Evolutionary conservation across 2,113 vertebrate genomes (phyloP), one percentile per base, ranked within the genome.

Genomic region (Ochotona princeps): DNA sequence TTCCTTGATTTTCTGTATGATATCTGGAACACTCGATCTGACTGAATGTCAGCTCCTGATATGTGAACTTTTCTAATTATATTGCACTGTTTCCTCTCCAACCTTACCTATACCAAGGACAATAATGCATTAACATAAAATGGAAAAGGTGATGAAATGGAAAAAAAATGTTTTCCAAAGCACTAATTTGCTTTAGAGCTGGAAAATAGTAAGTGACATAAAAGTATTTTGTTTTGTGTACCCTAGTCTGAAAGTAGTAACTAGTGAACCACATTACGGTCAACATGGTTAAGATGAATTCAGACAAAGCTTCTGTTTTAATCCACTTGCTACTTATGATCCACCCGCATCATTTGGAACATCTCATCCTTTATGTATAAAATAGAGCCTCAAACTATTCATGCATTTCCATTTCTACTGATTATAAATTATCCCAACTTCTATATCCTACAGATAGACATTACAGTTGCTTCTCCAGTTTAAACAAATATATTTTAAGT

Each of bases 1-100:
- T 87, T 93, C 44, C 44, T 85, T 87, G 75, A 67, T 54, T 73
- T 93, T 87, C 65, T 66, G 5, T 90, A 74, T 51, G 75, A 79
- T 80, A 80, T 70, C 51, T 92, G 35, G n/a, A 14, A 65, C 44
- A 65, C 67, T 78, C 23, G 75, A 17, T 57, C 13, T 79, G 54
- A 67, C 1, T 54, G 85, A 73, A 8, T 76, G 47, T 80, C 21
- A 84, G 49, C n/a, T 83, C 1, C 32, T 60, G 30, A 79, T 14
- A 67, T 6, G 5, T 1, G n/a, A 60, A 44, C 23, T 93, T 89
- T 12, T 51, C 17, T 57, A 67, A 78, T 35, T 61, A 63, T 5
- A 63, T 63, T 85, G 81, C 78, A 13, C 32, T 57, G 7, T 47
- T 18, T 91, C 5, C 7, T 87, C 30, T 92, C 26, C 11, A 63